Conservation (phyloP, 2,888 invertebrate species). For the Rhamnusium bicolor region DNA sequence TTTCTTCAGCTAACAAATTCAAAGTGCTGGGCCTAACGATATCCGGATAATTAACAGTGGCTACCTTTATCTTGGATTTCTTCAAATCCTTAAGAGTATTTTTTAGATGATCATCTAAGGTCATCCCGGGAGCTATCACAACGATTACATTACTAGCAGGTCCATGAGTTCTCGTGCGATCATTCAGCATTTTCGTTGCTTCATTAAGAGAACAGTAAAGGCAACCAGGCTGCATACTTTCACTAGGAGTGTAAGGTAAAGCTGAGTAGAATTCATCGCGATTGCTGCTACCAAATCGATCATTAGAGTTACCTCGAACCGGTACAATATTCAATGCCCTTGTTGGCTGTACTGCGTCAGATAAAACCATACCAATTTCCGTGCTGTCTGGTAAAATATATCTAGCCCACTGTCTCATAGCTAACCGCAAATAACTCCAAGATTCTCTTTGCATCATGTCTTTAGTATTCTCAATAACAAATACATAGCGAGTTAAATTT, state of each 20-base stretch:
- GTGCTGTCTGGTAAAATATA: constrained; percentile 73
- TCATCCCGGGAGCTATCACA: constrained; percentile 74
- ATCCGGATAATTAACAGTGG: constrained; percentile 75
- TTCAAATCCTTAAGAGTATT: constrained; percentile 69
- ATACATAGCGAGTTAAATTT: constrained; percentile 73
- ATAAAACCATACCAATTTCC: constrained; percentile 73
- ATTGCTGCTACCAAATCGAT: constrained; percentile 54
- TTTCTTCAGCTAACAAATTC: constrained; percentile 71
- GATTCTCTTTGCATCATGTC: constrained; percentile 75
- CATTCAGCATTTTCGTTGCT: constrained; percentile 71
- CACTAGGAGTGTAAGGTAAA: constrained; percentile 73
- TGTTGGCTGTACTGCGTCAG: constrained; percentile 68
- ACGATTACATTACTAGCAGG: constrained; percentile 74
- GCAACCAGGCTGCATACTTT: constrained; percentile 72
- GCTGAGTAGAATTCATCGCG: constrained; percentile 62
- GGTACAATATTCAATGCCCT: constrained; percentile 66
- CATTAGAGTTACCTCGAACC: constrained; percentile 59
- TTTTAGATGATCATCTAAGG: constrained; percentile 68
- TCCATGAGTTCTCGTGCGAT: constrained; percentile 68
- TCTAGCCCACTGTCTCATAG: constrained; percentile 75
- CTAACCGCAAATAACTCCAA: constrained; percentile 75
- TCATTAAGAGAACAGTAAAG: constrained; percentile 71
- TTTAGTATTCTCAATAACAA: constrained; percentile 75
- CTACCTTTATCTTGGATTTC: constrained; percentile 71
- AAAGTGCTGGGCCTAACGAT: constrained; percentile 69